phyloP scores from a whole-genome alignment of 1,140 invertebrate species.

The Bombus superbus region DNA sequence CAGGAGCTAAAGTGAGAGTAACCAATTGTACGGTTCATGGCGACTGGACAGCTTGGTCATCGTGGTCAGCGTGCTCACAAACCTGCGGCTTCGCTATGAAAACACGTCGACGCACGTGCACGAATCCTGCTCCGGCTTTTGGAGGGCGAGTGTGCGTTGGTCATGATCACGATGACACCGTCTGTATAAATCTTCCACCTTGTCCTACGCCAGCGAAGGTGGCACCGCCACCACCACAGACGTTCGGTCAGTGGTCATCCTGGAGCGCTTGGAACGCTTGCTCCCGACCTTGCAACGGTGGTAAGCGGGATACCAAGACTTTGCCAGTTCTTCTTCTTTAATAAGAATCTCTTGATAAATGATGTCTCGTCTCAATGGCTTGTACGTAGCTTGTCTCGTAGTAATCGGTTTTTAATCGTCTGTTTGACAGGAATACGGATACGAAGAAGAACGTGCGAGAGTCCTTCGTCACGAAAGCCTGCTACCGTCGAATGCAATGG shows the following conservation, averaged over 20 bases:
- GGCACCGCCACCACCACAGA: slow-evolving; percentile 83
- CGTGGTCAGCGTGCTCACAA: slow-evolving; percentile 93
- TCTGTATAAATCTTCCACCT: slow-evolving; percentile 90
- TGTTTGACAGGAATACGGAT: slow-evolving; percentile 76
- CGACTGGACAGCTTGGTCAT: slow-evolving; percentile 94
- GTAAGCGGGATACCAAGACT: slow-evolving; percentile 60
- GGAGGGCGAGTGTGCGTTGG: slow-evolving; percentile 94
- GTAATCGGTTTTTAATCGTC: neutral
- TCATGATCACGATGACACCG: slow-evolving; percentile 89
- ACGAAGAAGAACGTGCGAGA: slow-evolving; percentile 85
- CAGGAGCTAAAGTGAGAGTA: slow-evolving; percentile 85
- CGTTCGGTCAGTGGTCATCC: slow-evolving; percentile 87
- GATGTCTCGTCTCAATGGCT: no score
- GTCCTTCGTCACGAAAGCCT: slow-evolving; percentile 85
- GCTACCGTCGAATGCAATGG: slow-evolving; percentile 87
- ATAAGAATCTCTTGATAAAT: no score
- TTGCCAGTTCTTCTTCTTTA: neutral
- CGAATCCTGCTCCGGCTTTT: slow-evolving; percentile 91
- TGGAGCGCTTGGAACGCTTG: slow-evolving; percentile 90
- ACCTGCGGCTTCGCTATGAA: slow-evolving; percentile 91
- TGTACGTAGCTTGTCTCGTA: no score
- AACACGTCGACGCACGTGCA: slow-evolving; percentile 89
- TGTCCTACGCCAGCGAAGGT: slow-evolving; percentile 87
- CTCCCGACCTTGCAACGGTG: slow-evolving; percentile 84
- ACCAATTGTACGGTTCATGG: slow-evolving; percentile 92